Conservation (phyloP, 2,113 vertebrate genomes). For the Gorilla gorilla region DNA sequence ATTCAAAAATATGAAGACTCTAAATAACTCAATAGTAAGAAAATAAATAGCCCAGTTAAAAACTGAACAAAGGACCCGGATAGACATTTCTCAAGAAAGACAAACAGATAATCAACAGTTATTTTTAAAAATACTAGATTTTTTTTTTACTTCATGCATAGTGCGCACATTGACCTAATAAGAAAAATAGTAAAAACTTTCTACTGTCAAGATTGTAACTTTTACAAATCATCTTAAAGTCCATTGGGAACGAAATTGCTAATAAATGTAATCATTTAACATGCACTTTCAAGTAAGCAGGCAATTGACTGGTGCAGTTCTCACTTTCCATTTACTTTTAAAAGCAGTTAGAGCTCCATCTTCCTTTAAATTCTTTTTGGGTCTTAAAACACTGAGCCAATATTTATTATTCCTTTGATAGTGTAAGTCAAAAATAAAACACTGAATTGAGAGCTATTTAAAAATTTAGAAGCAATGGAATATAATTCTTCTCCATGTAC, state of each 20-base stretch:
- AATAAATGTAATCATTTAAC: not conserved
- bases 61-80: not conserved
- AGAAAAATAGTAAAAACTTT: not conserved
- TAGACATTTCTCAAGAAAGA: not conserved
- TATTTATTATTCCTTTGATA: conserved; percentile 54
- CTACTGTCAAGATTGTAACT: not conserved
- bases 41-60: not conserved
- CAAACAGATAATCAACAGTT: too few relatives aligned
- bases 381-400: conserved; percentile 55
- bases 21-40: not conserved
- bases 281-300: not conserved
- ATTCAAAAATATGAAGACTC: not conserved
- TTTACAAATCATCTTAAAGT: not conserved
- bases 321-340: conserved; percentile 18
- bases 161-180: not conserved
- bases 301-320: not conserved
- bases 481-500: conserved; percentile 19
- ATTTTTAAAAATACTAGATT: not conserved
- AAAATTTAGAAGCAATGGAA: conserved; percentile 55
- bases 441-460: conserved; percentile 63
- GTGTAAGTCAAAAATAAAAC: conserved; percentile 56
- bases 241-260: not conserved
- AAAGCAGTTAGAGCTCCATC: conserved; percentile 31
- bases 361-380: conserved; percentile 41
- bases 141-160: not conserved